Evolutionary conservation across 2,113 vertebrate genomes (phyloP).

Genomic region (Pitta sordida): DNA sequence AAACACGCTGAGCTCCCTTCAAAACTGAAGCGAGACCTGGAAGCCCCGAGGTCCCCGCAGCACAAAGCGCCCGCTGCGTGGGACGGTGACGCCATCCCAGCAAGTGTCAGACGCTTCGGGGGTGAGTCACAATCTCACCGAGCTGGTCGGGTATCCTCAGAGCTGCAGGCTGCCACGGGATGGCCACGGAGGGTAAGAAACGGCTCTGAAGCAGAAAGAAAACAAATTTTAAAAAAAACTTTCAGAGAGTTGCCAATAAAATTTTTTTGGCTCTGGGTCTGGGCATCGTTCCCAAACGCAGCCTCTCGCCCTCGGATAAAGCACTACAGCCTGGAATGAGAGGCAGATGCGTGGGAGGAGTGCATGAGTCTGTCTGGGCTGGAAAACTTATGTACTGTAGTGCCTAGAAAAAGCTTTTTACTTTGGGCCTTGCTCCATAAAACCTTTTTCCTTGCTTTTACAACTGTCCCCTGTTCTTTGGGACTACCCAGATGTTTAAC

Average conservation of each 20-base stretch:
- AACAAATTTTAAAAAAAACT: neutral
- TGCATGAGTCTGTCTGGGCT: neutral
- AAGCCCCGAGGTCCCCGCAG: neutral
- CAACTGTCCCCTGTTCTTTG: neutral
- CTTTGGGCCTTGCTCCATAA: conserved; percentile 16
- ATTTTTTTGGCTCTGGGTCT: neutral
- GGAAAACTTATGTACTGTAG: neutral
- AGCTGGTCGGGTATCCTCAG: neutral
- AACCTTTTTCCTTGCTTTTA: neutral
- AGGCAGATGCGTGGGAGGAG: neutral
- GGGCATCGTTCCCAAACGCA: neutral
- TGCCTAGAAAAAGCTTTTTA: neutral
- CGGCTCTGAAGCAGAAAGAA: neutral
- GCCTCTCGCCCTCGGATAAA: neutral
- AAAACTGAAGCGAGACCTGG: neutral
- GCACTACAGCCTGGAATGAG: neutral
- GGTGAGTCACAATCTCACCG: neutral
- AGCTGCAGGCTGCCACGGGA: neutral
- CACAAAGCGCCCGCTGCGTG: accelerated
- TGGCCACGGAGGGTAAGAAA: neutral
- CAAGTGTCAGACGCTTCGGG: neutral
- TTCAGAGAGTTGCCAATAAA: neutral
- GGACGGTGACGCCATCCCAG: neutral
- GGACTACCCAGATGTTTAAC: neutral
- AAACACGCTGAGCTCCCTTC: neutral